Base-by-base conservation (phyloP, 2,888 invertebrate species). In the Macaria liturata region DNA sequence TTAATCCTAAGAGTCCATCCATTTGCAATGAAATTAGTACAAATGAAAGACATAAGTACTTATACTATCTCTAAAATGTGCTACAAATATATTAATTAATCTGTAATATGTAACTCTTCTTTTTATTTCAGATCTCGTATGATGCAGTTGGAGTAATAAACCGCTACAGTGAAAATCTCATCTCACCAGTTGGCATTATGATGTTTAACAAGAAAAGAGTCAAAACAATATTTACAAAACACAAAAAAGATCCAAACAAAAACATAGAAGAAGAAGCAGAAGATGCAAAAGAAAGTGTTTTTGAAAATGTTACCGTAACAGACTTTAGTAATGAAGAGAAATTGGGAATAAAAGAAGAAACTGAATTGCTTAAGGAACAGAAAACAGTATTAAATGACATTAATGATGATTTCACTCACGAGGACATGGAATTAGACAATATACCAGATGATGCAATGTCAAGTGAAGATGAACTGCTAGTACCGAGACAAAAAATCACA, bases 131-230 rank as follows among this genome's bases (percentile, higher is more conserved):
- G 76, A 59, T 73, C 8, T 65, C 67, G 3, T 75, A 78, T 63
- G 76, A 75, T 62, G 68, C 78, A 9, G 62, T 84, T 7, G 63
- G 68, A n/a, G 72, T 68, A 53, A 57, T 83, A 55, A 76, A 84
- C 54, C 75, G 71, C 57, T 60, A 60, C 5, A 66, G 59, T 3
- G 67, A 70, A 59, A 73, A 75, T 4, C 62, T 83, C 0, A 66
- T 71, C 46, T 76, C 79, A 34, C 63, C 75, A 3, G 46, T 85
- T 60, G 53, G 67, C 49, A 67, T 76, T 57, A 69, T 75, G 51
- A 66, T 61, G 3, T 49, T 66, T 4, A 78, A 64, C 34, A 64
- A 72, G 49, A 61, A 62, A 61, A 40, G 31, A n/a, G 74, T 78
- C 3, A 71, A 67, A 59, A 75, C 73, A 0, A 69, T 62, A 4